A percentile compares a stretch with the other conserved stretches of the same genome.
phyloP scores from a whole-genome alignment of 2,888 invertebrate genomes.

The Calameuta filiformis region DNA sequence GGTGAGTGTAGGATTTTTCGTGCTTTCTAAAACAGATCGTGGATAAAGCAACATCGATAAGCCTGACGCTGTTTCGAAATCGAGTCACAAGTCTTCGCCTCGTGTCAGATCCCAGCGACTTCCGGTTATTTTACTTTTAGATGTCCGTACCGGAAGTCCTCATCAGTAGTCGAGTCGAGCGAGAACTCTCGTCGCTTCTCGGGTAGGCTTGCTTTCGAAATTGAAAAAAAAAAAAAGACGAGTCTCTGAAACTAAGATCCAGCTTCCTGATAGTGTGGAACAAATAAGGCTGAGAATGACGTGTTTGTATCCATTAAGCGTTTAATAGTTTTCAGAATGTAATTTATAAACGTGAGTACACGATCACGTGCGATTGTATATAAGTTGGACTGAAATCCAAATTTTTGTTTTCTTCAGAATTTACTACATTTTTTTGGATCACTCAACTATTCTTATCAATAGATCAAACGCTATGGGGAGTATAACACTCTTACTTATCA shows the following conservation, averaged over 20 bases:
- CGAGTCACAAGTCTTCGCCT: background rate
- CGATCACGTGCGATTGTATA: background rate
- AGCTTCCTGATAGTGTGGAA: background rate
- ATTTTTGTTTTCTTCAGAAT: background rate
- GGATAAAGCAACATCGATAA: background rate
- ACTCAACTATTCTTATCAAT: background rate
- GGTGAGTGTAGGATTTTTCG: background rate
- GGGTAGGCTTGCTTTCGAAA: background rate
- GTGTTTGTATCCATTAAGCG: background rate
- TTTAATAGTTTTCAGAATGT: background rate
- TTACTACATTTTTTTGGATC: no score
- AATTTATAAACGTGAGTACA: background rate
- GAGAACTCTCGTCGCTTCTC: background rate
- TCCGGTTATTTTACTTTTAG: slow-evolving; percentile 44
- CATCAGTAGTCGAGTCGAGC: slow-evolving; percentile 46
- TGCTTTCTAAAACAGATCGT: background rate
- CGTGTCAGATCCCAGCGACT: slow-evolving; percentile 21
- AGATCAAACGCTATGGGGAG: background rate
- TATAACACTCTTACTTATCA: background rate
- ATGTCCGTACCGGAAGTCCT: slow-evolving; percentile 38
- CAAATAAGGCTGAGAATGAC: background rate
- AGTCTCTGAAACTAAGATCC: background rate
- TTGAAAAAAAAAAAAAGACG: background rate
- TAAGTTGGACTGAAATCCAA: background rate
- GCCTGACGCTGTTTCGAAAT: background rate